Evolutionary conservation across 2,797 vertebrate species (phyloP).

Genomic region (Mycteria americana): DNA sequence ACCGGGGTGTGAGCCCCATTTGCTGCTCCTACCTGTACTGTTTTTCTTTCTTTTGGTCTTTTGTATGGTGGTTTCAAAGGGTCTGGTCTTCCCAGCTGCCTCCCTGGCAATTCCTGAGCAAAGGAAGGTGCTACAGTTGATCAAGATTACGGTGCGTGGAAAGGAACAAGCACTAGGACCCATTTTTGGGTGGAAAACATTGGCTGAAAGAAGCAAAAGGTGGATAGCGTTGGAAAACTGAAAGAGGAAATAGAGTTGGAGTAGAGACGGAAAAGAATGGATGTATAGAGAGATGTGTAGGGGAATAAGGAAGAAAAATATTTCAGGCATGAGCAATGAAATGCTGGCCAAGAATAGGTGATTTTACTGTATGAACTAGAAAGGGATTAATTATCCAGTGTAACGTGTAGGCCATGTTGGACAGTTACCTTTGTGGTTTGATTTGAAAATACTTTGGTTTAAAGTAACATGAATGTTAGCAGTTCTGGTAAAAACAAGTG

Average conservation of each 20-base stretch:
- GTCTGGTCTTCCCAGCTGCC: neutral
- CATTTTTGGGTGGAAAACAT: neutral
- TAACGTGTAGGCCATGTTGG: neutral
- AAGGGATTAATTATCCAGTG: neutral
- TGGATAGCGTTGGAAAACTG: neutral
- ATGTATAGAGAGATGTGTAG: neutral
- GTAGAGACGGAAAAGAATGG: neutral
- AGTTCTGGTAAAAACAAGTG: neutral
- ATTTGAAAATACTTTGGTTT: neutral
- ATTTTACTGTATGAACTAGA: neutral
- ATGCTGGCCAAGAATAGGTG: neutral
- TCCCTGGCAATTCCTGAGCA: neutral
- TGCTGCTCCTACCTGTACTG: neutral
- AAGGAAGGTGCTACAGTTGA: neutral
- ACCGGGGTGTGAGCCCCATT: neutral
- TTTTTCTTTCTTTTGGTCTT: neutral
- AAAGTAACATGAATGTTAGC: neutral
- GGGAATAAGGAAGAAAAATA: accelerated
- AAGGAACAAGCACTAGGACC: neutral
- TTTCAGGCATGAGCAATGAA: neutral
- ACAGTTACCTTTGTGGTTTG: neutral
- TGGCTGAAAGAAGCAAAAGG: neutral
- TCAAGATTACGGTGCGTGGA: neutral
- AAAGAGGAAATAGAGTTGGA: neutral
- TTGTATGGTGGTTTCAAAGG: neutral